These are phyloP conservation scores for Olivierus martensii DNA, from an alignment of 1,140 invertebrate genomes.

Conservation along the genomic window DNA sequence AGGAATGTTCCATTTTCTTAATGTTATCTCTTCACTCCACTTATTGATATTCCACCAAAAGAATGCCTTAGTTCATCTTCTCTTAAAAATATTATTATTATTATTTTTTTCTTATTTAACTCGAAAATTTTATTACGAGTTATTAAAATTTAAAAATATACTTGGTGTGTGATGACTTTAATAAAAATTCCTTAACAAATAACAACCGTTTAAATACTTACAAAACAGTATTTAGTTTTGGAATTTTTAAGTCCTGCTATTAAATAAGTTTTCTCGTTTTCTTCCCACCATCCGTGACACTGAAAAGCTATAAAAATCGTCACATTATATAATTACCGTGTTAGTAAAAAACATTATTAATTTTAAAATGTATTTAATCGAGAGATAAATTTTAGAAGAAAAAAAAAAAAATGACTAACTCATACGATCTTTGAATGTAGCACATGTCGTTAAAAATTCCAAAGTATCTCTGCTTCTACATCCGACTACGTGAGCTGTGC, in stretches of 20 bases:
- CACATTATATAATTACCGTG: background rate
- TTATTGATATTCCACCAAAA: too few relatives aligned
- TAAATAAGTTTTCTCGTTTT: constrained; percentile 53
- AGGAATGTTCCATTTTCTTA: too few relatives aligned
- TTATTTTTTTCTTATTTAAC: too few relatives aligned
- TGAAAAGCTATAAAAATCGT: constrained; percentile 51
- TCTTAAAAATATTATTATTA: too few relatives aligned
- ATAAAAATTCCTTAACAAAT: too few relatives aligned
- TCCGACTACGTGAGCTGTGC: constrained; percentile 21
- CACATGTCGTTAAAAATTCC: constrained; percentile 27
- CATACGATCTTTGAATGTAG: constrained; percentile 21
- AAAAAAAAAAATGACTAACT: constrained; percentile 13
- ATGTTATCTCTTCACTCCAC: too few relatives aligned
- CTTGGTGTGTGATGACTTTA: too few relatives aligned
- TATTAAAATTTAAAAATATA: too few relatives aligned
- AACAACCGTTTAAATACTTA: constrained; percentile 13
- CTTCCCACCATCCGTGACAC: constrained; percentile 65
- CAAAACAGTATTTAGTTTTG: constrained; percentile 22
- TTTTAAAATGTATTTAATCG: background rate
- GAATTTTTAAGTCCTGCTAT: constrained; percentile 48
- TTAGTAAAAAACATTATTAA: background rate
- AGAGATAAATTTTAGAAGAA: background rate
- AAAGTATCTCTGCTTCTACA: constrained; percentile 23
- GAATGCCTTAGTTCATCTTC: too few relatives aligned
- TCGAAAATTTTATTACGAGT: too few relatives aligned